These are phyloP conservation scores for Mythimna ferrago DNA, from an alignment of 2,888 invertebrate genomes.

Conservation along the genomic window DNA sequence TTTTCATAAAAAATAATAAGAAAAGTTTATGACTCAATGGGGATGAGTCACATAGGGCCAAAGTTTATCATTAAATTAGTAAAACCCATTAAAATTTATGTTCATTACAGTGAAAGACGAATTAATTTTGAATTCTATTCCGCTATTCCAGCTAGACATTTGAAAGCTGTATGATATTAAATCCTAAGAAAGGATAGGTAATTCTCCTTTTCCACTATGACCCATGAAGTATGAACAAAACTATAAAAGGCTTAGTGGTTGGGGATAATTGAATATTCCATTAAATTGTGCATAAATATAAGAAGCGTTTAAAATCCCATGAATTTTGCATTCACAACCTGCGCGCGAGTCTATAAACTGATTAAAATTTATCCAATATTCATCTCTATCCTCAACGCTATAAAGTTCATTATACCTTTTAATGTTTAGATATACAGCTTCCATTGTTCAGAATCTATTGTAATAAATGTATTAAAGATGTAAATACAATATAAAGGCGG, in stretches of 20 bases:
- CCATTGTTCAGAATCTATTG: conserved; percentile 48
- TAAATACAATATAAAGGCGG: conserved; percentile 54
- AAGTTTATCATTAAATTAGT: background rate
- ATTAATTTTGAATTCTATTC: conserved; percentile 19
- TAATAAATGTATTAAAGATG: conserved; percentile 56
- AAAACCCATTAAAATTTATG: background rate
- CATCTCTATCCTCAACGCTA: conserved; percentile 5
- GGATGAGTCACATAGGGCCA: too few relatives aligned
- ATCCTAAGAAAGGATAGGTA: conserved; percentile 6
- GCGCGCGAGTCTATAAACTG: conserved; percentile 28
- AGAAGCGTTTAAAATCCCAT: conserved; percentile 68
- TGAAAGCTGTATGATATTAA: conserved; percentile 20
- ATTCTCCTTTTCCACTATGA: conserved; percentile 34
- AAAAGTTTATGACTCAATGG: too few relatives aligned
- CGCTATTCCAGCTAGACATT: conserved; percentile 2
- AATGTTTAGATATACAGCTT: conserved; percentile 8
- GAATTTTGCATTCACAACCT: conserved; percentile 59
- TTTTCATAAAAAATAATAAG: too few relatives aligned
- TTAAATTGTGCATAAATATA: conserved; percentile 71
- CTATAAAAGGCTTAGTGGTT: conserved; percentile 60
- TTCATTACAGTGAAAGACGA: conserved; percentile 2
- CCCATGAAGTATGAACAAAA: conserved; percentile 54
- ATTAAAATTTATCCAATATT: conserved; percentile 28
- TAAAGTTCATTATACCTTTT: conserved; percentile 20
- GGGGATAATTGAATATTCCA: conserved; percentile 82